phyloP scores from a whole-genome alignment of 37 sponge, comb jelly and placozoan species.

The Axinella damicornis region DNA sequence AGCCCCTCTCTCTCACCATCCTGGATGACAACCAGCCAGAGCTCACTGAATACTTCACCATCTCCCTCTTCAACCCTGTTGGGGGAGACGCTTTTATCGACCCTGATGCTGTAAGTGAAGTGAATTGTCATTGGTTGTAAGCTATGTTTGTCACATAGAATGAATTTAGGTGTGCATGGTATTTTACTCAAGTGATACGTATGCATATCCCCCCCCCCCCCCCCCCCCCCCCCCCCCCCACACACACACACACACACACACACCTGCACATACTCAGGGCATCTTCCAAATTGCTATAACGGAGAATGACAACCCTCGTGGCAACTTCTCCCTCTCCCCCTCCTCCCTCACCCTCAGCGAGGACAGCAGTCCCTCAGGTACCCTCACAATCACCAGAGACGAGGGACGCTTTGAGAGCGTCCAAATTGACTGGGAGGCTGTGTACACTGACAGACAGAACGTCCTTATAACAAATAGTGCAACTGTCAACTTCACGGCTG shows the following conservation, averaged over 20 bases:
- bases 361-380: constrained; percentile 29
- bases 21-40: constrained; percentile 84
- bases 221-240: too few relatives aligned
- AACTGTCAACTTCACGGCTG: constrained; percentile 42
- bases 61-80: constrained; percentile 61
- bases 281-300: constrained; percentile 53
- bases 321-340: constrained; percentile 56
- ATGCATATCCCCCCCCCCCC: too few relatives aligned
- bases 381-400: constrained; percentile 40
- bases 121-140: too few relatives aligned
- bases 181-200: too few relatives aligned
- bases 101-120: constrained; percentile 54
- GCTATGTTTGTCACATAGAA: too few relatives aligned
- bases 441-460: constrained; percentile 12
- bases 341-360: constrained; percentile 52
- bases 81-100: constrained; percentile 66
- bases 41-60: constrained; percentile 69
- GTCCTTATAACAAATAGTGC: constrained; percentile 31
- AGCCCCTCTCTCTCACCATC: constrained; percentile 40
- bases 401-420: constrained; percentile 54
- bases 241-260: background rate
- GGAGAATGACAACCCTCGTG: constrained; percentile 70
- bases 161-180: too few relatives aligned
- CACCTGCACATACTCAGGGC: constrained; percentile 18
- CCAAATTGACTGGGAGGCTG: constrained; percentile 43